These are phyloP conservation scores for Papilio elwesi DNA, from an alignment of 2,888 invertebrate species.

Conservation along the genomic window DNA sequence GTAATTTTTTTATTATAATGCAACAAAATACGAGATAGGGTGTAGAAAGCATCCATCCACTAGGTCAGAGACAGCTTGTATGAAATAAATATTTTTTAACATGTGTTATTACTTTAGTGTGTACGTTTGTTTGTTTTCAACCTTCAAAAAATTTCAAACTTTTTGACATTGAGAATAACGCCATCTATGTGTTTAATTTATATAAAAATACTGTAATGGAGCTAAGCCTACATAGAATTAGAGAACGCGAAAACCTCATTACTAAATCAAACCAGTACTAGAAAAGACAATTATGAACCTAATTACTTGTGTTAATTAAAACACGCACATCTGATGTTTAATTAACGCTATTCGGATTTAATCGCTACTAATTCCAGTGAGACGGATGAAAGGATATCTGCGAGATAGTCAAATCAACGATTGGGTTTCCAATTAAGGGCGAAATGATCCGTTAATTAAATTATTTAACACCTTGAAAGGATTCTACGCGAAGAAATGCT, in stretches of 20 bases:
- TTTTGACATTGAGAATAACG: too few species aligned
- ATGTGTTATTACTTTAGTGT: too few species aligned
- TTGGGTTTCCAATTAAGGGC: slow-evolving; percentile 11
- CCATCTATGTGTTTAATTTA: too few species aligned
- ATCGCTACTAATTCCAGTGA: slow-evolving; percentile 12
- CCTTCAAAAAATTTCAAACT: too few species aligned
- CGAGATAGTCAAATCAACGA: slow-evolving; percentile 17
- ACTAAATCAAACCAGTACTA: slow-evolving; percentile 3
- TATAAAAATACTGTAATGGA: too few species aligned
- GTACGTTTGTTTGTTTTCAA: too few species aligned
- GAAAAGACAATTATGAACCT: slow-evolving; percentile 10
- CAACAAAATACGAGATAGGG: too few species aligned
- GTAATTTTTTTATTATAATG: neutral
- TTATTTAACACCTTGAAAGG: slow-evolving; percentile 13
- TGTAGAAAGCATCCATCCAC: too few species aligned
- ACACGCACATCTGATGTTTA: slow-evolving; percentile 22
- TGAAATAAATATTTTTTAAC: too few species aligned
- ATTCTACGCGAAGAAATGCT: neutral
- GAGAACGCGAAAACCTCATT: neutral
- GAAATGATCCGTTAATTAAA: slow-evolving; percentile 18
- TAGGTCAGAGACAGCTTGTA: too few species aligned
- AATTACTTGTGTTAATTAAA: slow-evolving; percentile 30
- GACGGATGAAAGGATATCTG: slow-evolving; percentile 22
- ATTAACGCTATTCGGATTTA: slow-evolving; percentile 21
- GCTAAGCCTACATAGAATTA: too few species aligned